Conservation (phyloP, 1,140 invertebrate genomes). For the Zaprionus taronus region DNA sequence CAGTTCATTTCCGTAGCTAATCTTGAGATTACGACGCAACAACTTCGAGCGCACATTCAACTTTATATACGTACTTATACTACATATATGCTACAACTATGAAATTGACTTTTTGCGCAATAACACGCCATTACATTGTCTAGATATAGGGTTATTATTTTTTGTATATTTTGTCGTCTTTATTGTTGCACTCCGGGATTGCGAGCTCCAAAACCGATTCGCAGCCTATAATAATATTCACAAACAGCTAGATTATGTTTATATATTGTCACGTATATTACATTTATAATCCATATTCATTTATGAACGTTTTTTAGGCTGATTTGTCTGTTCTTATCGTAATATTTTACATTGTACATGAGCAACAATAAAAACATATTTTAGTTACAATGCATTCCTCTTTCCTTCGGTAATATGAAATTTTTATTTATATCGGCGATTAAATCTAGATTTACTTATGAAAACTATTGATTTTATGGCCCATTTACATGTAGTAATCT, state of each 20-base stretch:
- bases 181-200: slow-evolving; percentile 17
- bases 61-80: slow-evolving; percentile 15
- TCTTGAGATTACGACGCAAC: slow-evolving; percentile 68
- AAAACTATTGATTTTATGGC: slow-evolving; percentile 55
- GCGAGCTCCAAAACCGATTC: slow-evolving; percentile 13
- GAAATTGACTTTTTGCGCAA: slow-evolving; percentile 36
- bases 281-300: slow-evolving; percentile 34
- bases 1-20: slow-evolving; percentile 42
- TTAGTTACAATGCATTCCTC: slow-evolving; percentile 21
- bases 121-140: slow-evolving; percentile 55
- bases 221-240: slow-evolving; percentile 32
- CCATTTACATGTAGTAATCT: slow-evolving; percentile 73
- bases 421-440: slow-evolving; percentile 3
- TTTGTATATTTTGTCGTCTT: slow-evolving; percentile 32
- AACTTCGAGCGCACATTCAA: slow-evolving; percentile 29
- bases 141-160: slow-evolving; percentile 46
- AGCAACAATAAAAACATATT: slow-evolving; percentile 45
- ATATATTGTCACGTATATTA: slow-evolving; percentile 43
- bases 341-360: slow-evolving; percentile 34
- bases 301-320: slow-evolving; percentile 39
- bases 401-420: slow-evolving; percentile 1
- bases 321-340: slow-evolving; percentile 46
- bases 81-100: slow-evolving; percentile 20
- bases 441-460: background rate
- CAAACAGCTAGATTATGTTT: slow-evolving; percentile 30